A percentile compares a stretch with the other conserved stretches of the same genome.
phyloP scores from a whole-genome alignment of 1,140 invertebrate genomes.

The Bombus difficillimus region DNA sequence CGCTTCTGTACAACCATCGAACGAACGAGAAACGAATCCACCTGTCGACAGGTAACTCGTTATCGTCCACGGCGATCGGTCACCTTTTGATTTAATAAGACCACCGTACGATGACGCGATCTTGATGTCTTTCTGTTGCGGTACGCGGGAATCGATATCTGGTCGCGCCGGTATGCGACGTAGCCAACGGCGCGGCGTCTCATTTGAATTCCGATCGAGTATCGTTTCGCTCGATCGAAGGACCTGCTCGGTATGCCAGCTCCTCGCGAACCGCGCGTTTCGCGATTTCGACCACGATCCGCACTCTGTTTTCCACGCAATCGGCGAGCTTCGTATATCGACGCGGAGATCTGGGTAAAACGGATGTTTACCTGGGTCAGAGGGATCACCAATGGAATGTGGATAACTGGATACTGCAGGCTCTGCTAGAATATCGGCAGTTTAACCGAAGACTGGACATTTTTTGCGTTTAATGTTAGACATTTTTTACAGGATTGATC shows the following conservation, averaged over 20 bases:
- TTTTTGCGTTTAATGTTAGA: neutral
- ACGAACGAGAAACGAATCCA: slow-evolving; percentile 59
- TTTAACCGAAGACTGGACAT: neutral
- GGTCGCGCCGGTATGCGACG: slow-evolving; percentile 67
- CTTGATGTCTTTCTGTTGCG: slow-evolving; percentile 48
- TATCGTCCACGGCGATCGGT: slow-evolving; percentile 58
- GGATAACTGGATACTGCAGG: neutral
- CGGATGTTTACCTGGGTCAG: slow-evolving; percentile 14
- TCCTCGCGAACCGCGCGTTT: slow-evolving; percentile 31
- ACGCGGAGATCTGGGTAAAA: neutral
- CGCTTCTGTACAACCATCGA: slow-evolving; percentile 42
- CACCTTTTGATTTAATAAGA: slow-evolving; percentile 71
- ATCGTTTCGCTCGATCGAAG: slow-evolving; percentile 73
- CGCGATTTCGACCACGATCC: slow-evolving; percentile 38
- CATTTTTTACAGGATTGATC: neutral
- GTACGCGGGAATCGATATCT: neutral
- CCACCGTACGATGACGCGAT: slow-evolving; percentile 66
- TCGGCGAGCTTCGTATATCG: slow-evolving; percentile 2
- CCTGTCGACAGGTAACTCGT: slow-evolving; percentile 62
- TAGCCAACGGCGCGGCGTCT: slow-evolving; percentile 58
- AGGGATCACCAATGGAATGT: slow-evolving; percentile 7
- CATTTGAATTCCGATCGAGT: slow-evolving; percentile 79
- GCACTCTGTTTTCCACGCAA: slow-evolving; percentile 7
- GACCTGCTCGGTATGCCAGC: slow-evolving; percentile 70
- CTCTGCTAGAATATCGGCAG: neutral